Evolutionary conservation across 2,888 invertebrate species (phyloP), one percentile per base, ranked within the genome.

Genomic region (Drosophila meridionalis): DNA sequence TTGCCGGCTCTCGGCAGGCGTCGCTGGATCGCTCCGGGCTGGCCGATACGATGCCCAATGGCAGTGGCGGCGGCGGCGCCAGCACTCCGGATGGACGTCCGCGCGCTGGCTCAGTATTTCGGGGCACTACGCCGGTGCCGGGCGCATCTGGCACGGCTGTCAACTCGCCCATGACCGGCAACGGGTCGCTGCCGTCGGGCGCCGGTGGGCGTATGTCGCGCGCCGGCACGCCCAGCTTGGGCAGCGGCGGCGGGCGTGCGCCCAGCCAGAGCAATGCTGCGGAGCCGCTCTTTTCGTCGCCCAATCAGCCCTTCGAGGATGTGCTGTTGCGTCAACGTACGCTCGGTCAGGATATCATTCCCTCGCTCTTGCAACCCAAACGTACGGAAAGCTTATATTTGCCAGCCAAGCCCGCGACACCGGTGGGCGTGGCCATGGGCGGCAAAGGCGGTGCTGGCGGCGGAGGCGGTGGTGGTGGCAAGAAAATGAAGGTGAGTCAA

Each of bases 301-400:
- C 93, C 68, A 93, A 93, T 88, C 95, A 95, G 80, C 96, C 97
- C 47, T 97, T 97, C 93, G 97, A 98, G 93, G 97, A 97, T 64
- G 96, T 97, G 62, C 94, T 97, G 73, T 92, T 97, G 89, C 95
- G 96, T 91, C 97, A 97, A 93, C 95, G 97, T 88, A 96, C 95
- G 81, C 94, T 97, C 67, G 97, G 97, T 73, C 98, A 98, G 94
- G 98, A 98, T 92, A 97, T 98, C 92, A 95, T 97, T 90, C 97
- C 97, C 74, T 97, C 97, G 83, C 96, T 95, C 70, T 96, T 96
- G 90, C 97, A 97, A 93, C 98, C 98, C 69, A 98, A 98, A 93
- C 95, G 98, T 90, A 98, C 98, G 77, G 98, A 98, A 94, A 98
- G 98, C 92, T 94, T 98, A 87, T 98, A 96, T 93, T 95, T 97